Base-by-base conservation (phyloP, 2,797 vertebrate genomes). In the Graptemys geographica region DNA sequence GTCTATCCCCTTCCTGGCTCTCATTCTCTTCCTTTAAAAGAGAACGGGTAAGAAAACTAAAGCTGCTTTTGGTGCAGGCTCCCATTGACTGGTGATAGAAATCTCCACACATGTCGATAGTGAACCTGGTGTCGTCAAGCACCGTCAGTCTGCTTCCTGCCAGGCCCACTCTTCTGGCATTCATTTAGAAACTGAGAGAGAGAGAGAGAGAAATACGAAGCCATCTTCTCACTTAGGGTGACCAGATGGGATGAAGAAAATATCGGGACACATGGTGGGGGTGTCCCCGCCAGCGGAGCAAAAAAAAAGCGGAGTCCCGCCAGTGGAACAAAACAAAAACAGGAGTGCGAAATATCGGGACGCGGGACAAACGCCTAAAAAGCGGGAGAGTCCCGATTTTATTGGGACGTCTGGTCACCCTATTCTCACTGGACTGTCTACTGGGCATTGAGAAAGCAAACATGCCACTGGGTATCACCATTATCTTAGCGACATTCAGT, bases 91-190 rank as follows among this genome's bases (percentile, higher is more conserved):
- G 81, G 69, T 94, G 56, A 88, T 89, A 96, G 93, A 95, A 96
- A 97, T 97, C 93, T 96, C 69, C 87, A 96, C 97, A 92, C 86
- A 84, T 53, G 90, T 83, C 94, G 92, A 83, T 37, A 89, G 37
- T 1, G 5, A 96, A 96, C 94, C 6, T 81, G 76, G 56, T 93
- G 69, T 86, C 87, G 95, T 95, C 88, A 95, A 96, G 52, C 37
- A 62, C 76, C 92, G 81, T n/a, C 1, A 0, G 84, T 83, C 92
- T 94, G 86, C 84, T 33, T 53, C 78, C 59, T 96, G 83, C 69
- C 27, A 53, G 83, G 76, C 69, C 82, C 90, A 91, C 87, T 81
- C 79, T 95, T 94, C 69, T 91, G 85, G 55, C 81, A 89, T n/a
- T 41, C 78, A 44, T 56, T 92, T 85, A 69, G 59, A 81, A 83